Percentiles rank a stretch among this genome's conserved stretches.
These are phyloP conservation scores for Pseudoatta argentina DNA, from an alignment of 1,140 invertebrate genomes.

Conservation along the genomic window DNA sequence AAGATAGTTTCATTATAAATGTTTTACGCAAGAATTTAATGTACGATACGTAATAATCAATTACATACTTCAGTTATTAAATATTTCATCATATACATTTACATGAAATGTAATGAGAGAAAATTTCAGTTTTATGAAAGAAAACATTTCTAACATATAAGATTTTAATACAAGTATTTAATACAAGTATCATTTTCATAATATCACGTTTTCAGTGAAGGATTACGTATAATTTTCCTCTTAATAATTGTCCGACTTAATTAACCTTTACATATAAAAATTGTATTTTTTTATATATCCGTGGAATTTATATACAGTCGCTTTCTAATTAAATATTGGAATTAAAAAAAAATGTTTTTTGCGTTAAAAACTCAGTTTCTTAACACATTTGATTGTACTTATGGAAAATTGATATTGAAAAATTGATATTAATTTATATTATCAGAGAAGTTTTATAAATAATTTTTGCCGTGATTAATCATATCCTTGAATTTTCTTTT, in stretches of 20 bases:
- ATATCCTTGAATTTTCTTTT: conserved; percentile 19
- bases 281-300: neutral
- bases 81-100: conserved; percentile 8
- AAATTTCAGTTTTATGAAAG: conserved; percentile 7
- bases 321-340: neutral
- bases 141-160: neutral
- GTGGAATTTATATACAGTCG: neutral
- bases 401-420: neutral
- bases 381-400: no score
- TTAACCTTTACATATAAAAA: neutral
- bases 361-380: no score
- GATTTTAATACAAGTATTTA: neutral
- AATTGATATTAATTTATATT: neutral
- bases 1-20: conserved; percentile 25
- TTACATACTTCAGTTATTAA: conserved; percentile 17
- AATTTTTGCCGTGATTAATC: neutral
- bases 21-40: neutral
- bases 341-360: neutral
- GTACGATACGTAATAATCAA: neutral
- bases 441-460: neutral
- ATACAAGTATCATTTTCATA: neutral
- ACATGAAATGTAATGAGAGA: neutral
- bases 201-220: conserved; percentile 8
- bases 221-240: neutral
- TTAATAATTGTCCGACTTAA: neutral